Conservation (phyloP, 2,113 vertebrate species). For the Brachyistius frenatus region DNA sequence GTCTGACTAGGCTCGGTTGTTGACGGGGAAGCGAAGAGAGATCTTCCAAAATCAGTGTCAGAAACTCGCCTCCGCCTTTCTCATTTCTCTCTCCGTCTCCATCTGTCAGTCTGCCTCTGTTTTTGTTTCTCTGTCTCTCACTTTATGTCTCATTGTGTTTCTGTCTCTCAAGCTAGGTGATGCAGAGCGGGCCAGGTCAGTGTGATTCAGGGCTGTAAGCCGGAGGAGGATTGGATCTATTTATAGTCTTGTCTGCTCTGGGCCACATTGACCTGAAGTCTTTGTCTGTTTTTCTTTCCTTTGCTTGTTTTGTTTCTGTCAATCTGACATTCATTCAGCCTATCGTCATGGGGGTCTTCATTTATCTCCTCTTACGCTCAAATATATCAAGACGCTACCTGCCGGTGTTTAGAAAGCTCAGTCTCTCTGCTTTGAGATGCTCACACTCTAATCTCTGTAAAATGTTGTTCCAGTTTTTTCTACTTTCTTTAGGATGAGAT, state of each 20-base stretch:
- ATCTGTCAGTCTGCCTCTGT: constrained; percentile 22
- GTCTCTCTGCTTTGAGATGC: not conserved
- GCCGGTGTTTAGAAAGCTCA: constrained; percentile 17
- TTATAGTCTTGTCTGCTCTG: constrained; percentile 70
- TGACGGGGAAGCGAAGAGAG: constrained; percentile 4
- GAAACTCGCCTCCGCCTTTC: not conserved
- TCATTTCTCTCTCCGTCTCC: constrained; percentile 13
- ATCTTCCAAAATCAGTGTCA: constrained; percentile 21
- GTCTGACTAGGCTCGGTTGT: constrained; percentile 26
- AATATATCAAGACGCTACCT: constrained; percentile 7
- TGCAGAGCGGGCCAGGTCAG: constrained; percentile 50
- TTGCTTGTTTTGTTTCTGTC: constrained; percentile 41
- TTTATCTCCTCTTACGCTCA: constrained; percentile 8
- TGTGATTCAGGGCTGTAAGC: constrained; percentile 71
- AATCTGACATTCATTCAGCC: constrained; percentile 46
- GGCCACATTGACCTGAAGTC: constrained; percentile 69
- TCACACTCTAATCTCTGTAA: not conserved
- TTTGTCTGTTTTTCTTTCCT: constrained; percentile 43
- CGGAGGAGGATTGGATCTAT: constrained; percentile 76
- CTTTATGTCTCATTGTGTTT: constrained; percentile 48
- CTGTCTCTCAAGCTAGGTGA: constrained; percentile 34
- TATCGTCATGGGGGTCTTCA: constrained; percentile 18
- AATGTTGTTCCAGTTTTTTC: too few species aligned
- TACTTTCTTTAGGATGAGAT: too few species aligned
- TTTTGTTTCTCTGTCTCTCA: constrained; percentile 27